Evolutionary conservation across 1,140 invertebrate species (phyloP), one percentile per base, ranked within the genome.

Genomic region (Semibalanus balanoides): DNA sequence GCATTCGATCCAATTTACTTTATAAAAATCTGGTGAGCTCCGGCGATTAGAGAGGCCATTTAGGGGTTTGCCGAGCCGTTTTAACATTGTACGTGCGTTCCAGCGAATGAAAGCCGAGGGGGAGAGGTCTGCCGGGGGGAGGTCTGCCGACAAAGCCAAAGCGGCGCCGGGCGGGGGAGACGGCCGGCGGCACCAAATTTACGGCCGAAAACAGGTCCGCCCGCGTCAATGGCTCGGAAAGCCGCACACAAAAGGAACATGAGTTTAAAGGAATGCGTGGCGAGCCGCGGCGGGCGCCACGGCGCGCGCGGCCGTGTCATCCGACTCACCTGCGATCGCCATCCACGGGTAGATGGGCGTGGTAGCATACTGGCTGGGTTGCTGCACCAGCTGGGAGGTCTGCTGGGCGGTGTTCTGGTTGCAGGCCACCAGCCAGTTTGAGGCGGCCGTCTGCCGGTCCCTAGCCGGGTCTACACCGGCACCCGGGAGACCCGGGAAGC

Each of bases 331-430:
- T 72, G 70, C 70, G n/a, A 72, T 72, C 11, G 70, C 70, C 70
- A 72, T 72, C 70, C 70, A 72, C n/a, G 70, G 70, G 29, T 72
- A 72, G n/a, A 72, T 72, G 70, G 70, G 70, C 28, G 70, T 72
- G 70, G 28, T 72, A n/a, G 70, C 29, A 27, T 72, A 72, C 70
- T 72, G 70, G 29, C 28, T 30, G 70, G 70, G 70, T n/a, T 72
- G 70, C 70, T 72, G 70, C 70, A 72, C 29, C 70, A 72, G 70
- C n/a, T 72, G 70, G 3, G 70, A 64, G 51, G 7, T 25, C 51
- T 64, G 51, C 51, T 64, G 51, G 22, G 7, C 51, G 14, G 51
- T 64, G 51, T 64, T 30, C 70, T 72, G 70, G 29, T 72, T 72
- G 70, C 70, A 72, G 28, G 70, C 70, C n/a, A 30, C 70, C 70